These are phyloP conservation scores for Drosophila melanogaster DNA, from an alignment of 1,140 invertebrate genomes.

Conservation along the genomic window Release_6_plus_ISO1_MT NT_033779.5:18588001-18588500, in stretches of 20 bases:
- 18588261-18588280: slow-evolving; percentile 4
- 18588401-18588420: slow-evolving; percentile 3
- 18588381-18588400: slow-evolving; percentile 9
- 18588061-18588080: slow-evolving; percentile 23
- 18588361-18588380: slow-evolving; percentile 11
- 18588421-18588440: not conserved
- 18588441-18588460: slow-evolving; percentile 1
- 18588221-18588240: slow-evolving; percentile 17
- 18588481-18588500: slow-evolving; percentile 1
- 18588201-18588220: not conserved
- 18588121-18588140: slow-evolving; percentile 22
- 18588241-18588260: slow-evolving; percentile 13
- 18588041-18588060: slow-evolving; percentile 19
- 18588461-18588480: slow-evolving; percentile 26
- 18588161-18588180: slow-evolving; percentile 9
- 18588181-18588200: slow-evolving; percentile 29
- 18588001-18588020: not conserved
- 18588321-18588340: slow-evolving; percentile 27
- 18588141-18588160: slow-evolving; percentile 36
- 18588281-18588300: slow-evolving; percentile 38
- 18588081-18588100: slow-evolving; percentile 35
- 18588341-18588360: slow-evolving; percentile 9
- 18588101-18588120: slow-evolving; percentile 2
- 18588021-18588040: not conserved
- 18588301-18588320: slow-evolving; percentile 33